Conservation (phyloP, 1,140 invertebrate species). For the Octopus bimaculoides region DNA sequence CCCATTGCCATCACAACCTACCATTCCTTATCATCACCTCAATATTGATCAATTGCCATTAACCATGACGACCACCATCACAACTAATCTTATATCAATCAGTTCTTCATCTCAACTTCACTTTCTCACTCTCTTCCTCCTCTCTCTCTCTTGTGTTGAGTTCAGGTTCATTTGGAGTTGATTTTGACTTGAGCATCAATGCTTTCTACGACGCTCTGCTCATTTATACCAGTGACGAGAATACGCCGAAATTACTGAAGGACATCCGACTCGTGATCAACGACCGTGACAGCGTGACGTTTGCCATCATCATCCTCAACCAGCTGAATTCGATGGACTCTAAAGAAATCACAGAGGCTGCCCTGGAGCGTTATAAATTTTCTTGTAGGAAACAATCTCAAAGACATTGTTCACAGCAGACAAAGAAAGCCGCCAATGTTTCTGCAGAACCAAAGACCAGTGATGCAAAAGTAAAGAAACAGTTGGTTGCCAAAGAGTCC, state of each 20-base stretch:
- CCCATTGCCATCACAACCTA: too few species aligned
- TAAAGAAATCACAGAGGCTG: background rate
- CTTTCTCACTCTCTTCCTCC: background rate
- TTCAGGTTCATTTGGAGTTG: constrained; percentile 6
- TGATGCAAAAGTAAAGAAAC: background rate
- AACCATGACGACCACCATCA: background rate
- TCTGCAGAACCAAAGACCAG: background rate
- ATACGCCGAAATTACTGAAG: background rate
- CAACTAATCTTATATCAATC: background rate
- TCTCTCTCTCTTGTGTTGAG: background rate
- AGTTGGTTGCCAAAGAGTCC: background rate
- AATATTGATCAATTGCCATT: background rate
- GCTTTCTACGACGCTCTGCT: constrained; percentile 10
- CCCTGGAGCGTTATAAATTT: constrained; percentile 1
- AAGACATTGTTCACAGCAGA: background rate
- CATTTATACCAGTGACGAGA: background rate
- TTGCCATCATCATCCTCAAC: constrained; percentile 5
- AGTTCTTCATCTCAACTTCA: background rate
- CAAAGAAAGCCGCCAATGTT: background rate
- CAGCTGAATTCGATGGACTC: constrained; percentile 9
- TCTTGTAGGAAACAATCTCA: background rate
- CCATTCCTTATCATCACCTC: too few species aligned
- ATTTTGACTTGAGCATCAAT: constrained; percentile 10
- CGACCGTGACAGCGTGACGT: background rate
- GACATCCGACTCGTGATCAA: constrained; percentile 1